Evolutionary conservation across 2,888 invertebrate genomes (phyloP).

Genomic region (Germaria angustata): DNA sequence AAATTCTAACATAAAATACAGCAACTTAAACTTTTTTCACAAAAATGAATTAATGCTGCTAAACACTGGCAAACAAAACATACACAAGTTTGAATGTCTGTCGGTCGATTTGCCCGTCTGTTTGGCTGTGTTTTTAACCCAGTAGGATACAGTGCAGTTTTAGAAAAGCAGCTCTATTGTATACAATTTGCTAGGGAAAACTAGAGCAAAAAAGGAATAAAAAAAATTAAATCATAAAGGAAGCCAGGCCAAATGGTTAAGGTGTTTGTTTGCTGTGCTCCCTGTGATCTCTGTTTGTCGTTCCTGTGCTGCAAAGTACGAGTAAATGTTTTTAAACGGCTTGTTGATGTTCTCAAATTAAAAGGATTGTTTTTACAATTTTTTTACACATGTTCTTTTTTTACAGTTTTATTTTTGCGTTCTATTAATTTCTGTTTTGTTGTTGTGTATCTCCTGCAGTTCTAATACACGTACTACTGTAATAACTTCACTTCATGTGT

Average conservation of each 20-base stretch:
- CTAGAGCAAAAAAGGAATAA: not conserved
- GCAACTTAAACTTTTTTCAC: slow-evolving; percentile 21
- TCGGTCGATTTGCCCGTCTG: too few species aligned
- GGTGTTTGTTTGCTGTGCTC: not conserved
- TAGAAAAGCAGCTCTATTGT: slow-evolving; percentile 21
- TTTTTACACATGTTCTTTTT: slow-evolving; percentile 42
- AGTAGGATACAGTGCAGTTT: slow-evolving; percentile 40
- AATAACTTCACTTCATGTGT: slow-evolving; percentile 45
- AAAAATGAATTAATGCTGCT: slow-evolving; percentile 11
- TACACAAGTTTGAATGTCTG: not conserved
- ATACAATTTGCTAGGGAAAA: slow-evolving; percentile 21
- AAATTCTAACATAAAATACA: not conserved
- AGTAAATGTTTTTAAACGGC: slow-evolving; percentile 58
- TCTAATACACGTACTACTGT: slow-evolving; percentile 33
- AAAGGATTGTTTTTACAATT: slow-evolving; percentile 64
- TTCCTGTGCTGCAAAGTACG: slow-evolving; percentile 10
- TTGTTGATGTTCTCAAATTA: slow-evolving; percentile 68
- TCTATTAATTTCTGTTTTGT: slow-evolving; percentile 48
- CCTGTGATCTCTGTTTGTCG: not conserved
- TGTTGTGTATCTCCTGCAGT: slow-evolving; percentile 48
- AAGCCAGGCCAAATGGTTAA: slow-evolving; percentile 32
- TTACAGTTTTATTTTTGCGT: slow-evolving; percentile 36
- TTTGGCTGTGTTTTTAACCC: not conserved
- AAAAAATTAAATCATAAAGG: slow-evolving; percentile 23
- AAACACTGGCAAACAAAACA: not conserved